Evolutionary conservation across 2,113 vertebrate genomes (phyloP), one percentile per base, ranked within the genome.

Genomic region (Hydrolagus affinis): DNA sequence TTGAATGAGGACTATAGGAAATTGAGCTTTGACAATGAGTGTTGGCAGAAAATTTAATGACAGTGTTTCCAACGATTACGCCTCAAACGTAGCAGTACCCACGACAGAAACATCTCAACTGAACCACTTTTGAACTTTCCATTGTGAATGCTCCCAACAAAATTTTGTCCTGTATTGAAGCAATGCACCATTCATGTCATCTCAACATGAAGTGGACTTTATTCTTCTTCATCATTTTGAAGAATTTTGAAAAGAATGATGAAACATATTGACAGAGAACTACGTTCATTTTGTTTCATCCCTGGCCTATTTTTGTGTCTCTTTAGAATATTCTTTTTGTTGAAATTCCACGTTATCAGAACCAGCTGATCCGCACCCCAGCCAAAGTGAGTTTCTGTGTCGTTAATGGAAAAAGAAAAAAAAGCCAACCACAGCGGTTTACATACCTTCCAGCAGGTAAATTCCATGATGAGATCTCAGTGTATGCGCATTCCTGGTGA

Each of bases 331-430:
- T 98, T 95, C 95, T 99, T 72, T 98, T 99, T 68, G 96, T 99
- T 71, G 97, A 99, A 89, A 90, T 99, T 0, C 98, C 98, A 0
- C 92, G 96, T 72, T 99, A 98, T 89, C 92, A 95, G 8, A 96
- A 97, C 88, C 93, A 95, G 62, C 94, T 95, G 59, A 89, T 96
- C 68, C 95, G 92, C 85, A 91, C 93, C 0, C 78, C 96, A 0
- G 94, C 93, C 28, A 99, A 99, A 91, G 97, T 99, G 4, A 98
- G 97, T 89, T 99, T 99, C 90, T 96, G 95, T 0, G 98, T 99
- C 86, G 96, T 99, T 89, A 99, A 99, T 0, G 98, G 98, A 32
- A 99, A 99, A 72, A 94, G 98, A 66, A 99, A 98, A 94, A 94
- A 96, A 85, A 99, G 98, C 86, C 97, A 98, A 60, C 96, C 96